These are phyloP conservation scores for Entomyzon cyanotis DNA, from an alignment of 2,113 vertebrate species.

Conservation along the genomic window DNA sequence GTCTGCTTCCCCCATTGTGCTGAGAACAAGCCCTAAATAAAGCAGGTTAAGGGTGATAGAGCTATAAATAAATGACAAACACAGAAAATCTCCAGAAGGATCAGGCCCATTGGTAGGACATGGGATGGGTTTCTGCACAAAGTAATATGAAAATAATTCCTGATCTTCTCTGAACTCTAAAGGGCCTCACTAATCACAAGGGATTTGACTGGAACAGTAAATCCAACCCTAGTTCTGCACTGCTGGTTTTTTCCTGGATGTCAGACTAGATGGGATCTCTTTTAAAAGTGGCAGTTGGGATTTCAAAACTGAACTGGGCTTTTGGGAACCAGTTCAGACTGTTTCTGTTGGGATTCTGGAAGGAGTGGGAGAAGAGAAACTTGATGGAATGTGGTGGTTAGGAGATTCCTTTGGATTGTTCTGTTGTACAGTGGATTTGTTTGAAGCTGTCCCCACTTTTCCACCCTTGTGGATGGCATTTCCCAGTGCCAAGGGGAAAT, in stretches of 20 bases:
- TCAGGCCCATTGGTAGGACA: neutral
- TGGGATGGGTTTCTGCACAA: neutral
- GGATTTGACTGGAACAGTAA: neutral
- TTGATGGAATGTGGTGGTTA: neutral
- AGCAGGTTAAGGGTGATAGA: neutral
- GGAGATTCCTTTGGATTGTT: neutral
- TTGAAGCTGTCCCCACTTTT: neutral
- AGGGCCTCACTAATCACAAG: neutral
- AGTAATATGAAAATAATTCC: neutral
- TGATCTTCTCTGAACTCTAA: neutral
- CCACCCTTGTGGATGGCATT: neutral
- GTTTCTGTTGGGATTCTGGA: neutral
- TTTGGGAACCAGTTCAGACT: neutral
- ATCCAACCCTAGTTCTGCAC: neutral
- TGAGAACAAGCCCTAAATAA: neutral
- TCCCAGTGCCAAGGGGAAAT: neutral
- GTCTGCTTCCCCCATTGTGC: neutral
- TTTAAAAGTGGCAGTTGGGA: neutral
- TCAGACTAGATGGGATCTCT: neutral
- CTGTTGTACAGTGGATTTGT: neutral
- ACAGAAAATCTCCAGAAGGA: neutral
- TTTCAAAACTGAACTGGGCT: neutral
- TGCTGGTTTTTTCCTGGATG: neutral
- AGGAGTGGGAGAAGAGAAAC: neutral
- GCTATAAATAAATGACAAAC: neutral